A percentile compares a stretch with the other conserved stretches of the same genome.
These are phyloP conservation scores for Leptarthrus brevirostris DNA, from an alignment of 2,888 invertebrate species.

Conservation along the genomic window DNA sequence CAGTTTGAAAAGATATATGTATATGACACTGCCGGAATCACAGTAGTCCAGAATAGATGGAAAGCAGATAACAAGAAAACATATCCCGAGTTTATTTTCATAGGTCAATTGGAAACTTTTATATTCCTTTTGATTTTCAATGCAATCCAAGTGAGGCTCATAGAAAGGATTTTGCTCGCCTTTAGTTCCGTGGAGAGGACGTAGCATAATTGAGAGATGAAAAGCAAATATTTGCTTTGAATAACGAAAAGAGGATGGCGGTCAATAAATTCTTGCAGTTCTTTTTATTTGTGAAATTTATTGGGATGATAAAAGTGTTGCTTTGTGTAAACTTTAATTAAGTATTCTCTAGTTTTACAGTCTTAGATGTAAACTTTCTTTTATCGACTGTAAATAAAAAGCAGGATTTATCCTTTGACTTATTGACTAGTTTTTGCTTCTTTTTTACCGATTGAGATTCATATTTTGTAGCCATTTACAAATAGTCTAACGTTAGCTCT, in stretches of 20 bases:
- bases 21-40: not conserved
- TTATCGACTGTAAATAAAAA: too few relatives aligned
- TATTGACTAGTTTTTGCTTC: too few relatives aligned
- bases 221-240: conserved; percentile 8
- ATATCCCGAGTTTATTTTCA: conserved; percentile 25
- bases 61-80: conserved; percentile 6
- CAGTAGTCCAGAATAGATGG: not conserved
- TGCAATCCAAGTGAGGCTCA: not conserved
- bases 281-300: not conserved
- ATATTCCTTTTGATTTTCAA: not conserved
- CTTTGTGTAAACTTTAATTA: too few relatives aligned
- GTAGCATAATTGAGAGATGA: not conserved
- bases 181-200: not conserved
- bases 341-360: too few relatives aligned
- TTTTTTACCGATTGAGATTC: too few relatives aligned
- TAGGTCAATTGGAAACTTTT: conserved; percentile 35
- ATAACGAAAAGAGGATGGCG: not conserved
- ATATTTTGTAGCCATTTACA: too few relatives aligned
- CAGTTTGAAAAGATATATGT: not conserved
- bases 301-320: too few relatives aligned
- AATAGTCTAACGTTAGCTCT: too few relatives aligned
- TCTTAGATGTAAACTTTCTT: too few relatives aligned
- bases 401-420: too few relatives aligned
- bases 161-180: not conserved
- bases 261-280: not conserved